Evolutionary conservation across 2,113 vertebrate genomes (phyloP), one percentile per base, ranked within the genome.

Genomic region (Dunckerocampus dactyliophorus): DNA sequence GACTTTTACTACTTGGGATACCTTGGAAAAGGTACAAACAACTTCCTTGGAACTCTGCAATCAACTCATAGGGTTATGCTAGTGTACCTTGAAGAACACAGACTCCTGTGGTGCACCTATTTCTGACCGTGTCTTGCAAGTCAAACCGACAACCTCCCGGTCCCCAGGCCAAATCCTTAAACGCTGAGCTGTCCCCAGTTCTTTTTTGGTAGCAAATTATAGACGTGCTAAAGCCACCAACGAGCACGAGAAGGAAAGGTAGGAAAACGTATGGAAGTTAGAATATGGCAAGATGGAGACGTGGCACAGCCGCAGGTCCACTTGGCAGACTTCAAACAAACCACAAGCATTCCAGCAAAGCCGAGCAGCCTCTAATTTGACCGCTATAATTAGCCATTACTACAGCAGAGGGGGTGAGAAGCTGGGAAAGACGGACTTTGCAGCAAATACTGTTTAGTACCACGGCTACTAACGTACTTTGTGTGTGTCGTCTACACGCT

Each of bases 341-440:
- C 71, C 74, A 53, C 67, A 58, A 49, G 24, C 57, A 66, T 62
- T 75, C 53, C 52, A 62, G 37, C 47, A 7, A 12, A 67, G 56
- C n/a, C 9, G 4, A 39, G 13, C 31, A 49, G 59, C 68, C 65
- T 81, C 62, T 81, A 72, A 77, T 77, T 72, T 70, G 37, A 54
- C 47, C 15, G 59, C 62, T 69, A 43, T 62, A 72, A 72, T 75
- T 57, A 74, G 15, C 47, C n/a, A 21, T 46, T 11, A 37, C 59
- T 60, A 24, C 34, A 54, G 14, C 39, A 47, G 28, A 69, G 42
- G 47, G 52, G n/a, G 65, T 19, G 43, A 12, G 54, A 48, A 20
- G 47, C 20, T 34, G 65, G 8, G 24, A 34, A 28, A 31, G 31
- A 12, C 28, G 37, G 53, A n/a, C 15, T 51, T 51, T 51, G 49